phyloP scores from a whole-genome alignment of 2,113 vertebrate species.

The Serilophus lunatus region DNA sequence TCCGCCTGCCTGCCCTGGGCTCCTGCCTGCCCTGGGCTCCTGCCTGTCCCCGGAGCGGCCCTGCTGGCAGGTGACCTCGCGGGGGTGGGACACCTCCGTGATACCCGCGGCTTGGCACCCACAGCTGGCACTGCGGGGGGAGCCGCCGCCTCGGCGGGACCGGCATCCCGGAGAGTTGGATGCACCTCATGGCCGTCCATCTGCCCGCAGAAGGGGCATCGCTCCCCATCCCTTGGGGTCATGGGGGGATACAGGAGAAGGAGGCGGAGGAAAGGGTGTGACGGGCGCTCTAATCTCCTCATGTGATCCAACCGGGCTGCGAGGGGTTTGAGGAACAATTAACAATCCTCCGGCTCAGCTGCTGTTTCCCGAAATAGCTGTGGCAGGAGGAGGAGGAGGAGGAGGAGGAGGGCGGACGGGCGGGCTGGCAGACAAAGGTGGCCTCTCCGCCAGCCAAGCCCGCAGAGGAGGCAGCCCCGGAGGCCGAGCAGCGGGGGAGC shows the following conservation, averaged over 20 bases:
- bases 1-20: neutral
- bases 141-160: neutral
- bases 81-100: rapidly evolving
- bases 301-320: slow-evolving; percentile 47
- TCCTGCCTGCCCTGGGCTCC: neutral
- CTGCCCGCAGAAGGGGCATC: neutral
- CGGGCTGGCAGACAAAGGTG: slow-evolving; percentile 66
- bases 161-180: neutral
- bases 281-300: neutral
- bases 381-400: slow-evolving; percentile 31
- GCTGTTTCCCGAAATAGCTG: slow-evolving; percentile 77
- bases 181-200: rapidly evolving
- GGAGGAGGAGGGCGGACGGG: neutral
- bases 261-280: neutral
- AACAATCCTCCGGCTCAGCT: slow-evolving; percentile 75
- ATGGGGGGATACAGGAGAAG: neutral
- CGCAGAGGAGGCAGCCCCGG: slow-evolving; percentile 42
- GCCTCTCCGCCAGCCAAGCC: slow-evolving; percentile 39
- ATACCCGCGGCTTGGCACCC: neutral
- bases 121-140: rapidly evolving
- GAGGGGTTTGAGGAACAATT: slow-evolving; percentile 74
- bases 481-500: slow-evolving; percentile 63
- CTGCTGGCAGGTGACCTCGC: neutral
- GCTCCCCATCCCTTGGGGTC: neutral
- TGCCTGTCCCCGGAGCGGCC: neutral